Evolutionary conservation across 2,797 vertebrate genomes (phyloP).

Genomic region (Babyrousa celebensis): DNA sequence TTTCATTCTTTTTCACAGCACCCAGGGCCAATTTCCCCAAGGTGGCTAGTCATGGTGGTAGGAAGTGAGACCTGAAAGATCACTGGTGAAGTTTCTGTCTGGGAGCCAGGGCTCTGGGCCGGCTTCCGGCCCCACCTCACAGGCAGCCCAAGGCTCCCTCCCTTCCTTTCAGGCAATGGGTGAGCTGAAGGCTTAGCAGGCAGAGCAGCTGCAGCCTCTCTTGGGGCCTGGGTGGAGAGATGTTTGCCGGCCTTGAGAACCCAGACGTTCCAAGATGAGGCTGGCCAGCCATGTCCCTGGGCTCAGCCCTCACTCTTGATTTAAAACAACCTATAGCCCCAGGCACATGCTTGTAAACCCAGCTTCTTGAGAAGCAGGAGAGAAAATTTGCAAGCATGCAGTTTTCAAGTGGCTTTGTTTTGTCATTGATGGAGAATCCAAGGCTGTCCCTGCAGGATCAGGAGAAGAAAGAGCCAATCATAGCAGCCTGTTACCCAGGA

Average conservation of each 20-base stretch:
- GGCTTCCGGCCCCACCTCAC: background rate
- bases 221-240: background rate
- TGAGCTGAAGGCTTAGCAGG: background rate
- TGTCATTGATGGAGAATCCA: background rate
- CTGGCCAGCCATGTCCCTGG: background rate
- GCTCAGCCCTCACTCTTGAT: background rate
- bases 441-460: background rate
- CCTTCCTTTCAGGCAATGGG: background rate
- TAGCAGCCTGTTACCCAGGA: background rate
- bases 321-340: background rate
- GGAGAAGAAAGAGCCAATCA: background rate
- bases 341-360: background rate
- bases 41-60: background rate
- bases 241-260: background rate
- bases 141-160: background rate
- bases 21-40: background rate
- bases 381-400: background rate
- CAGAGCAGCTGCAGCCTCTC: constrained; percentile 5
- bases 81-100: background rate
- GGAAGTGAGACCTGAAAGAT: background rate
- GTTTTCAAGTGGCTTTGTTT: constrained; percentile 40
- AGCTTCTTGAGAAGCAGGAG: background rate
- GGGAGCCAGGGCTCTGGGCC: background rate
- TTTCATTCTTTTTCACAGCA: constrained; percentile 9
- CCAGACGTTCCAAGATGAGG: background rate